These are phyloP conservation scores for Hybos culiciformis DNA, from an alignment of 2,888 invertebrate genomes.

Conservation along the genomic window DNA sequence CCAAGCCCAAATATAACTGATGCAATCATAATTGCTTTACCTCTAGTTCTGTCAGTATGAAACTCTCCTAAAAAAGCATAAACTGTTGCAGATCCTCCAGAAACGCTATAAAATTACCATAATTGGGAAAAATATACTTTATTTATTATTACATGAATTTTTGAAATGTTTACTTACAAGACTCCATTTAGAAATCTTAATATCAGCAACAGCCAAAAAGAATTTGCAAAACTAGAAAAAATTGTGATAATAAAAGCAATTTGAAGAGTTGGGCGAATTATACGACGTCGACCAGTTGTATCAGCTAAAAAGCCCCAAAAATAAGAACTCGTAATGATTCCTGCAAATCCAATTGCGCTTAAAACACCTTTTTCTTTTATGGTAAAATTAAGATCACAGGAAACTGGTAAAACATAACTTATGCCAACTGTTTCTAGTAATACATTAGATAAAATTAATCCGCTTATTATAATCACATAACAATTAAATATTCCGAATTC, in stretches of 20 bases:
- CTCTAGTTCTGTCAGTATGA: slow-evolving; percentile 35
- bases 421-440: slow-evolving; percentile 35
- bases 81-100: slow-evolving; percentile 38
- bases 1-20: slow-evolving; percentile 29
- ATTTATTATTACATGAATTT: not conserved
- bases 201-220: slow-evolving; percentile 38
- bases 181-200: slow-evolving; percentile 40
- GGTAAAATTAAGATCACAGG: slow-evolving; percentile 33
- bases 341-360: slow-evolving; percentile 32
- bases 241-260: slow-evolving; percentile 37
- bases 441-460: slow-evolving; percentile 39
- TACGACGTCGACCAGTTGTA: slow-evolving; percentile 37
- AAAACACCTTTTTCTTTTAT: slow-evolving; percentile 33
- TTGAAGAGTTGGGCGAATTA: slow-evolving; percentile 37
- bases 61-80: slow-evolving; percentile 42
- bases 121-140: not conserved
- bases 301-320: slow-evolving; percentile 45
- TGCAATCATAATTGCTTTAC: slow-evolving; percentile 33
- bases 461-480: slow-evolving; percentile 36
- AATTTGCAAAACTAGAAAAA: slow-evolving; percentile 37
- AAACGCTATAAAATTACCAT: slow-evolving; percentile 20
- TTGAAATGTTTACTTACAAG: slow-evolving; percentile 31
- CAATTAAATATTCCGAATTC: slow-evolving; percentile 41
- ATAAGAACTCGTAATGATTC: slow-evolving; percentile 40
- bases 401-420: slow-evolving; percentile 41